Evolutionary conservation across 2,113 vertebrate genomes (phyloP).

Genomic region (Sceloporus tristichus): DNA sequence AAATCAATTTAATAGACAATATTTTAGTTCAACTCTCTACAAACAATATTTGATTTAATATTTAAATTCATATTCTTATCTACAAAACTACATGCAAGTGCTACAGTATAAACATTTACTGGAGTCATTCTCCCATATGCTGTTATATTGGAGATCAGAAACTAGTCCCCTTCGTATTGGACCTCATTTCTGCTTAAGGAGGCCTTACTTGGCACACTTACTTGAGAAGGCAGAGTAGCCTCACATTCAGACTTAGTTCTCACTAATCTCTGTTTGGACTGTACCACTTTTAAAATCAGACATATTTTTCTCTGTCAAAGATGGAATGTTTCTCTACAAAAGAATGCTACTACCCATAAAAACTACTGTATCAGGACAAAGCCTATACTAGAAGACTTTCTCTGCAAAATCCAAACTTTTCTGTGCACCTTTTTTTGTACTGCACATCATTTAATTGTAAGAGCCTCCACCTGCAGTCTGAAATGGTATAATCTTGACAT

Average conservation of each 20-base stretch:
- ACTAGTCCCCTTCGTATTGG: not conserved
- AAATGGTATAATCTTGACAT: not conserved
- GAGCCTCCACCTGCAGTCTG: not conserved
- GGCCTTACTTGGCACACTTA: not conserved
- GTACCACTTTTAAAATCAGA: not conserved
- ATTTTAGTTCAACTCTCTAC: slow-evolving; percentile 1
- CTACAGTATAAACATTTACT: not conserved
- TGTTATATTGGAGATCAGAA: not conserved
- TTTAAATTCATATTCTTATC: not conserved
- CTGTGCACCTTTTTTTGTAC: not conserved
- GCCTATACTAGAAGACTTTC: not conserved
- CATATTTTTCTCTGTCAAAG: not conserved
- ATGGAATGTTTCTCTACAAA: not conserved
- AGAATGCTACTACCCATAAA: not conserved
- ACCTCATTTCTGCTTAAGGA: not conserved
- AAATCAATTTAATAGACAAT: not conserved
- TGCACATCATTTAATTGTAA: not conserved
- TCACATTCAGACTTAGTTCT: not conserved
- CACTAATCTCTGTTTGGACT: not conserved
- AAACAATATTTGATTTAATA: not conserved
- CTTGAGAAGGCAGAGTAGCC: not conserved
- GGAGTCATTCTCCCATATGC: no score
- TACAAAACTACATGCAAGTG: not conserved
- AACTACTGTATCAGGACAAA: not conserved
- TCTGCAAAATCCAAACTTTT: not conserved